Evolutionary conservation across 2,888 invertebrate species (phyloP).

Genomic region (Caenorhabditis sp.): DNA sequence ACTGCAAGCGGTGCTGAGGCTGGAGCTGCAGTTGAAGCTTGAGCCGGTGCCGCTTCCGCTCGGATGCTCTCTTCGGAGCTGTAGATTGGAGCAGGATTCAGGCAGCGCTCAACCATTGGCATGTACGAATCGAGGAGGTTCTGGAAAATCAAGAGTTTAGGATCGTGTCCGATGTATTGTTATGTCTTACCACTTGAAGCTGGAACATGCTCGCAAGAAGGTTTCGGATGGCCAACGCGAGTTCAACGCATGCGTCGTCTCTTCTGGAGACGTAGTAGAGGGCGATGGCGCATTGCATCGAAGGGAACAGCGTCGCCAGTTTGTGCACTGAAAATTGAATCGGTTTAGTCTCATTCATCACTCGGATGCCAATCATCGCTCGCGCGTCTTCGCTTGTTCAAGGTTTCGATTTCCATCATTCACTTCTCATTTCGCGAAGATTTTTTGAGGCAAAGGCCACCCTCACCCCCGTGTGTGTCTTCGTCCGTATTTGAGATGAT

Average conservation of each 20-base stretch:
- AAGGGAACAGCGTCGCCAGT: conserved; percentile 63
- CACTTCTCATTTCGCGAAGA: conserved; percentile 16
- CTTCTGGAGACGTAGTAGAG: conserved; percentile 57
- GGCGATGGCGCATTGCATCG: conserved; percentile 61
- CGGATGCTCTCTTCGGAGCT: neutral
- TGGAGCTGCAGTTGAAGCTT: conserved; percentile 3
- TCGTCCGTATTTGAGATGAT: conserved; percentile 41
- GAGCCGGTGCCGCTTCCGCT: neutral
- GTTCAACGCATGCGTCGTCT: neutral
- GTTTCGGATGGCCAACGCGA: conserved; percentile 10
- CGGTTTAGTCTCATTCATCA: conserved; percentile 15
- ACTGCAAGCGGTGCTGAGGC: neutral
- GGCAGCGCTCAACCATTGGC: conserved; percentile 46
- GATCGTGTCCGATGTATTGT: neutral
- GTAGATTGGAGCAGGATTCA: conserved; percentile 25
- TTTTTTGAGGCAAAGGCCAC: conserved; percentile 38
- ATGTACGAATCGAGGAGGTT: conserved; percentile 47
- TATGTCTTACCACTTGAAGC: conserved; percentile 52
- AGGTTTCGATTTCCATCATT: conserved; percentile 51
- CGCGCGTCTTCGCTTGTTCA: conserved; percentile 32
- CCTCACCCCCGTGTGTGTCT: neutral
- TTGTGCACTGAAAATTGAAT: conserved; percentile 61
- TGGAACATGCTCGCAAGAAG: conserved; percentile 44
- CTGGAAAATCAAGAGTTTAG: conserved; percentile 12
- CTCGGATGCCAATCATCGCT: conserved; percentile 20